phyloP scores from a whole-genome alignment of 2,797 vertebrate genomes.

The Bryconaethiops microstoma region DNA sequence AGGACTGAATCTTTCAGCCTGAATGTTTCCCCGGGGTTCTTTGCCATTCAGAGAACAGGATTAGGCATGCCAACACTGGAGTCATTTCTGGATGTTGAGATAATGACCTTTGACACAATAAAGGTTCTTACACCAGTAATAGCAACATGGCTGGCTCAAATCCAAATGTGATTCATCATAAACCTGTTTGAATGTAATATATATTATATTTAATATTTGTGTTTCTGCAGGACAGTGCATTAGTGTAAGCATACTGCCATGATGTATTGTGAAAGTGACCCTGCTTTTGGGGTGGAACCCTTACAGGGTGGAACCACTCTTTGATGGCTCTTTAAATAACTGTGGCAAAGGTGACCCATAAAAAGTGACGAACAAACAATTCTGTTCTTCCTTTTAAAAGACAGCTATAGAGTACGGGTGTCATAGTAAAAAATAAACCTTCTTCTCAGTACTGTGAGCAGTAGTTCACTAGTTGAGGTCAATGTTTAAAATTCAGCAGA shows the following conservation, averaged over 20 bases:
- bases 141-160: neutral
- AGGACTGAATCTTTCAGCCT: neutral
- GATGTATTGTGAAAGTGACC: neutral
- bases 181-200: neutral
- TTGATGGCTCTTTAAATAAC: neutral
- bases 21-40: slow-evolving; percentile 22
- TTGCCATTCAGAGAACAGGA: slow-evolving; percentile 8
- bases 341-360: neutral
- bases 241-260: neutral
- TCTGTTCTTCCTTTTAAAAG: too few species aligned
- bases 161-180: neutral
- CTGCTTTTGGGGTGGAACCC: neutral
- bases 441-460: too few species aligned
- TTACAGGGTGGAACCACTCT: slow-evolving; percentile 5
- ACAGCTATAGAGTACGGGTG: too few species aligned
- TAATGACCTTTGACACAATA: slow-evolving; percentile 12
- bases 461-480: too few species aligned
- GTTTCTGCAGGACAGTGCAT: neutral
- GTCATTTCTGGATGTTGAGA: slow-evolving; percentile 11
- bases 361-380: neutral
- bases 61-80: neutral
- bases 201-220: too few species aligned
- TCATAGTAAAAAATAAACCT: too few species aligned
- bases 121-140: neutral
- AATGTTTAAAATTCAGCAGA: too few species aligned